Percentiles rank a stretch among this genome's conserved stretches.
phyloP scores from a whole-genome alignment of 1,140 invertebrate genomes.

The Antheraea pernyi region DNA sequence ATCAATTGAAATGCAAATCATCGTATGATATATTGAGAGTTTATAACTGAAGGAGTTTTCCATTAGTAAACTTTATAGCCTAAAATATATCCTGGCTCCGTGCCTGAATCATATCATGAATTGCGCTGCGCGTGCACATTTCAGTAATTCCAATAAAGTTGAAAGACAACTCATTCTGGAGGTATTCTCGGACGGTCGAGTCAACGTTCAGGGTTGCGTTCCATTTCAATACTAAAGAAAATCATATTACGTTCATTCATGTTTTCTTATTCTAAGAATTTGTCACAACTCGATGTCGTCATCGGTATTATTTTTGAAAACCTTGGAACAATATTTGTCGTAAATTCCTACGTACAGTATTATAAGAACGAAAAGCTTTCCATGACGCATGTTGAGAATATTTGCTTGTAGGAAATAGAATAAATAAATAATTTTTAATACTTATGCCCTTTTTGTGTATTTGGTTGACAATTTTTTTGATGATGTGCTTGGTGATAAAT shows the following conservation, averaged over 20 bases:
- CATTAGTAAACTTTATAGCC: neutral
- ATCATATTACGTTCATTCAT: constrained; percentile 1
- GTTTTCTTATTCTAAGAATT: constrained; percentile 3
- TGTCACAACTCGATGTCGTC: neutral
- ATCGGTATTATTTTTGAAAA: neutral
- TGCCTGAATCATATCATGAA: constrained; percentile 5
- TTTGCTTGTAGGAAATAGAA: too few relatives aligned
- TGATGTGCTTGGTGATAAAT: too few relatives aligned
- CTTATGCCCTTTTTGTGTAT: too few relatives aligned
- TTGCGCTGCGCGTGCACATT: neutral
- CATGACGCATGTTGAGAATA: too few relatives aligned
- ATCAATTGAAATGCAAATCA: too few relatives aligned
- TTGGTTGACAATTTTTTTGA: too few relatives aligned
- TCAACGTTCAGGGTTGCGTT: neutral
- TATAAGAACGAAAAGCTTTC: too few relatives aligned
- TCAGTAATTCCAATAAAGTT: constrained; percentile 10
- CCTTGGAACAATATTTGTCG: too few relatives aligned
- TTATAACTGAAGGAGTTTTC: neutral
- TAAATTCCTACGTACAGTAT: neutral
- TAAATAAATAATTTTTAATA: too few relatives aligned
- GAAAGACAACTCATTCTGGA: neutral
- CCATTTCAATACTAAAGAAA: neutral
- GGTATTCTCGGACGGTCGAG: neutral
- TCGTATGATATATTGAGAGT: neutral
- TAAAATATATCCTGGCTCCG: constrained; percentile 1